Evolutionary conservation across 2,888 invertebrate genomes (phyloP), one percentile per base, ranked within the genome.

Genomic region (Hedychridium roseum): DNA sequence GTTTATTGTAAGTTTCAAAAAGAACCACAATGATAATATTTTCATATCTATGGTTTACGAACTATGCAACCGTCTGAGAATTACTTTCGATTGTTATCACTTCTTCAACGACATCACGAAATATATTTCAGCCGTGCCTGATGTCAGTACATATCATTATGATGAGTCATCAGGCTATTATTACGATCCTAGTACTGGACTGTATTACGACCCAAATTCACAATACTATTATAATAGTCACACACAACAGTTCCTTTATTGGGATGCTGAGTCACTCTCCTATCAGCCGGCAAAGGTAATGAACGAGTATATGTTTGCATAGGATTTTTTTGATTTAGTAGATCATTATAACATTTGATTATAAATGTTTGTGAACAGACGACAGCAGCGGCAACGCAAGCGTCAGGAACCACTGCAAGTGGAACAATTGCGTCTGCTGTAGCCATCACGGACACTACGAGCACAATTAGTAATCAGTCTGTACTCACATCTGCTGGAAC

Each of bases 81-180:
- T n/a, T n/a, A n/a, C n/a, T n/a, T n/a, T n/a, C n/a, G n/a, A n/a
- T n/a, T n/a, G n/a, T n/a, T n/a, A n/a, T n/a, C n/a, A n/a, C n/a
- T n/a, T n/a, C n/a, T n/a, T n/a, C n/a, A n/a, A n/a, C n/a, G n/a
- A n/a, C n/a, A n/a, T n/a, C n/a, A n/a, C n/a, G n/a, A n/a, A n/a
- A n/a, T n/a, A n/a, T n/a, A 21, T 74, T 76, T 17, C 59, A 83
- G 83, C 86, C 28, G 82, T 89, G 9, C 98, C 98, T 2, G 97
- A 98, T 83, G 89, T 92, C 6, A 88, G 91, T 38, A 89, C 90
- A 26, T 99, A 96, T 76, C 90, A 93, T 71, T 97, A 92, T 72
- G 99, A 99, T 77, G 93, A 94, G 74, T 86, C 90, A 1, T 96
- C 96, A 2, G 97, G 98, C 0, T 98, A 95, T 76, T 97, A 97